Percentiles rank a stretch among this genome's conserved stretches.
Evolutionary conservation across 1,140 invertebrate species (phyloP).

Genomic region (Phocides pigmalion): DNA sequence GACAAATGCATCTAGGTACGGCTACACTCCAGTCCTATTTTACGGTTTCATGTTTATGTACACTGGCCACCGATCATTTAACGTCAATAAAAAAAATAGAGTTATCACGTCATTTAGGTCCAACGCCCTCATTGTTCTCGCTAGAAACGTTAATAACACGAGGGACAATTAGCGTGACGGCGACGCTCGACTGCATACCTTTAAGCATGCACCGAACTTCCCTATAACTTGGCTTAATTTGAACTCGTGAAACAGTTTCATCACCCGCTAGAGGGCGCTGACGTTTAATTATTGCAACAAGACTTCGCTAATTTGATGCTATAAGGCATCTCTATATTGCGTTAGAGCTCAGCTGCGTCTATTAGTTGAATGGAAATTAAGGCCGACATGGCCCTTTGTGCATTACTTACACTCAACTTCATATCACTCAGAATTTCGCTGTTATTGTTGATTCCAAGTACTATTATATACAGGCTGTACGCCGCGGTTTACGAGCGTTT

Average conservation of each 20-base stretch:
- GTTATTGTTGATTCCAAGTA: too few relatives aligned
- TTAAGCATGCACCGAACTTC: conserved; percentile 27
- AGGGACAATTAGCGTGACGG: background rate
- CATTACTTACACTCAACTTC: background rate
- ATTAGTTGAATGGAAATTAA: conserved; percentile 26
- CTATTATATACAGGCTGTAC: too few relatives aligned
- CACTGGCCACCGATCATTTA: too few relatives aligned
- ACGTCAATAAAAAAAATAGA: too few relatives aligned
- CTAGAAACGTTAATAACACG: background rate
- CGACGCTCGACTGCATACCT: conserved; percentile 4
- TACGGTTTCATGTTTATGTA: too few relatives aligned
- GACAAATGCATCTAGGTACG: too few relatives aligned
- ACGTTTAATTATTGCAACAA: conserved; percentile 71
- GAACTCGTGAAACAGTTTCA: conserved; percentile 61
- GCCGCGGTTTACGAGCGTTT: too few relatives aligned
- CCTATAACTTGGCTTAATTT: conserved; percentile 51
- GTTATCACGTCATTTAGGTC: too few relatives aligned
- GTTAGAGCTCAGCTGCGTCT: conserved; percentile 39
- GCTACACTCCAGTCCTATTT: too few relatives aligned
- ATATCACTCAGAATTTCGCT: background rate
- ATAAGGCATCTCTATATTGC: conserved; percentile 58
- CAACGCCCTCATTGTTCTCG: too few relatives aligned
- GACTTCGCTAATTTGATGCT: conserved; percentile 69
- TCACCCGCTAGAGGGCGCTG: conserved; percentile 46
- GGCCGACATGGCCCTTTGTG: conserved; percentile 2